Evolutionary conservation across 2,888 invertebrate genomes (phyloP), one percentile per base, ranked within the genome.

Genomic region (Bhutanitis thaidina): DNA sequence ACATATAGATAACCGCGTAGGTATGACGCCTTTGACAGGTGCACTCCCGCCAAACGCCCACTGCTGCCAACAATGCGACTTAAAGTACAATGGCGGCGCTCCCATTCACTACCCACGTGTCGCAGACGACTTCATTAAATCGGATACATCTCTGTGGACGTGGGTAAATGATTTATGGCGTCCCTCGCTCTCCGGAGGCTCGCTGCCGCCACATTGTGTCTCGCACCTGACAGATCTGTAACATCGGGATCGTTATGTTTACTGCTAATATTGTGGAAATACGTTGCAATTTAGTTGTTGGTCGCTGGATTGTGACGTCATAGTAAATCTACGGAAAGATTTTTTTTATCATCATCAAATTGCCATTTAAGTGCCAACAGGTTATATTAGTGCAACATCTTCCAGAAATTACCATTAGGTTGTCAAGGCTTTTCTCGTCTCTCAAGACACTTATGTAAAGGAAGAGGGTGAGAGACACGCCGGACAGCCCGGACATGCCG

Each of bases 71-170:
- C 85, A 87, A 87, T 75, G 67, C 74, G 73, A 72, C 74, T 72
- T 59, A 71, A 69, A 60, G 69, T 13, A 50, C 67, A 65, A 69
- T 66, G 69, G 67, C 70, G 67, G 63, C n/a, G 20, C 64, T 61
- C 52, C 78, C 64, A 80, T 83, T 79, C 70, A 79, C 67, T 57
- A n/a, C 71, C 76, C 80, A 79, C 82, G 83, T 84, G 86, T 81
- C 78, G 76, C 73, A 69, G 69, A 82, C 71, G 78, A 86, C 82
- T 86, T 87, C 84, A 88, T 87, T 88, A 88, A 85, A 86, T 81
- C 74, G 71, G 69, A 71, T 74, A 70, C 74, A 71, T 73, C 67
- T 75, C 65, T 67, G 64, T 69, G 61, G 59, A 59, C 73, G 78
- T 79, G 72, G 81, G 78, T 71, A 80, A 79, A 80, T 83, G 80